A percentile compares a stretch with the other conserved stretches of the same genome.
These are phyloP conservation scores for Euphydryas editha DNA, from an alignment of 2,888 invertebrate genomes.

Conservation along the genomic window DNA sequence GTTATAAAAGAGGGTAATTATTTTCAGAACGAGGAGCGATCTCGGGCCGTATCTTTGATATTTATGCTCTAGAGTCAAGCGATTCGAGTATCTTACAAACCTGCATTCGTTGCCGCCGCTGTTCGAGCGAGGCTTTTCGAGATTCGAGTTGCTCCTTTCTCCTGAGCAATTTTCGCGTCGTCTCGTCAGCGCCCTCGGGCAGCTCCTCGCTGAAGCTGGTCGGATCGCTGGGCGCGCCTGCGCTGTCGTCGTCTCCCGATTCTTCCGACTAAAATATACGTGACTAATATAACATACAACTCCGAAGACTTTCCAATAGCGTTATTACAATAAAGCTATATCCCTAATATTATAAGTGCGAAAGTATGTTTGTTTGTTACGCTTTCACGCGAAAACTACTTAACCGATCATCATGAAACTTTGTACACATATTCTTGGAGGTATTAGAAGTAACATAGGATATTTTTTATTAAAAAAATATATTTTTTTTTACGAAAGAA, in stretches of 20 bases:
- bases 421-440: no score
- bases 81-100: slow-evolving; percentile 47
- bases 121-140: slow-evolving; percentile 70
- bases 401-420: no score
- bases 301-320: background rate
- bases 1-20: no score
- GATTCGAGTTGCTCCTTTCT: slow-evolving; percentile 75
- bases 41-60: no score
- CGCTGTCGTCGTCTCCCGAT: slow-evolving; percentile 66
- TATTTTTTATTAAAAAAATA: no score
- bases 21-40: no score
- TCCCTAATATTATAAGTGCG: no score
- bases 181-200: slow-evolving; percentile 73
- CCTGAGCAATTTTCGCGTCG: slow-evolving; percentile 67
- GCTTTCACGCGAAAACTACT: no score
- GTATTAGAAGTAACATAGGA: no score
- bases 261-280: slow-evolving; percentile 63
- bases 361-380: no score
- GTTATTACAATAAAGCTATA: background rate
- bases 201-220: slow-evolving; percentile 78
- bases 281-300: background rate
- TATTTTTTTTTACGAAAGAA: no score
- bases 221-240: slow-evolving; percentile 56
- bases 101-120: slow-evolving; percentile 72
- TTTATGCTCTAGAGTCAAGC: no score